Base-by-base conservation (phyloP, 1,140 invertebrate genomes). In the Heliconius eleuchia region DNA sequence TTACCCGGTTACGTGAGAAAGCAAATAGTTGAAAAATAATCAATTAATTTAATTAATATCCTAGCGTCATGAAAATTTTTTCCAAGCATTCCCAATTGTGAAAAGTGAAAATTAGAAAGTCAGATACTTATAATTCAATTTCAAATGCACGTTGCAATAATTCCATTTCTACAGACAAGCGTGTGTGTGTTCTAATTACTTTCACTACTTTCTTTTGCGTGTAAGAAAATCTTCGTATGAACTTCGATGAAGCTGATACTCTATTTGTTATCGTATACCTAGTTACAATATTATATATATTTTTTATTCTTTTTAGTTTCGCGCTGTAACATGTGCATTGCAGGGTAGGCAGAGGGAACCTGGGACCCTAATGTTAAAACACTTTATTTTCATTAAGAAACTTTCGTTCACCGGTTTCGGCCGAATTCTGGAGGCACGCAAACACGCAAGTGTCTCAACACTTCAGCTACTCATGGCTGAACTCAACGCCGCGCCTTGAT, bases 101-200 rank as follows among this genome's bases (percentile, higher is more conserved):
- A 66, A 57, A 72, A 84, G 85, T 83, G 85, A 86, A 87, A 88
- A 89, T 86, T 86, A 82, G 88, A 91, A 90, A 90, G 85, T 87
- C 79, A 84, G 80, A 84, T 72, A 79, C 79, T 82, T 84, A 83
- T 82, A 82, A 84, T 85, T 85, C 82, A 76, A 84, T 86, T 89
- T 83, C 74, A 85, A 89, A 86, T 84, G 82, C 86, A 86, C 77
- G 80, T 85, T 87, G 85, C 87, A 87, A 87, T 88, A 86, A 87
- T 88, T 88, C 85, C 82, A 89, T 87, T 88, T 81, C 73, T 77
- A 84, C 83, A 85, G 80, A 78, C 81, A 78, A 74, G 81, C 83
- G 86, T 87, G 84, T 87, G 83, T 83, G 83, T 76, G 76, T 78
- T 37, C 39, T 82, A 75, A 50, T 84, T 80, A 90, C 87, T 91